Evolutionary conservation across 2,888 invertebrate genomes (phyloP), one percentile per base, ranked within the genome.

Genomic region (Cephus rjabovi): DNA sequence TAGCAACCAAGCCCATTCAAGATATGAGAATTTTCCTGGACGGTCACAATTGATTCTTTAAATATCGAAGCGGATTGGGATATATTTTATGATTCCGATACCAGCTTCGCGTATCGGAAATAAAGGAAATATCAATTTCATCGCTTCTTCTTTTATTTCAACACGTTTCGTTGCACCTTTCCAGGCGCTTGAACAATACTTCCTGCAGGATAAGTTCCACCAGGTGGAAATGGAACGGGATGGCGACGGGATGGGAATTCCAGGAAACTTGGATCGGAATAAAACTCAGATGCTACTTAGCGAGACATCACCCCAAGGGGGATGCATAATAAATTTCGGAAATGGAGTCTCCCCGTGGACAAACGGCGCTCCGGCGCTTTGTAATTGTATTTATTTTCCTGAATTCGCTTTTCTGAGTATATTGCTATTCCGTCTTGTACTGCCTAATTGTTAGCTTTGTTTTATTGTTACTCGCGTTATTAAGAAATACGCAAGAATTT

Each of bases 291-390:
- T 69, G 76, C 37, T 35, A 75, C 75, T 81, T 78, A 35, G 73
- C 74, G 78, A 71, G 74, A 73, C 35, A 75, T 79, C 71, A 56
- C 76, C 76, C 79, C 76, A 31, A 34, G 69, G 76, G 79, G 77
- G 73, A 78, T 83, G 84, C 82, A 84, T 84, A 84, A 84, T 84
- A 79, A 84, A 84, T 84, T 84, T 80, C 75, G 73, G 76, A 81
- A 82, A 79, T 75, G 74, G 70, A 77, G 74, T 80, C 79, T 73
- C 74, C 75, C 69, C 33, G 68, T 69, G 75, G 73, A 74, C 75
- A 76, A 74, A 75, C 69, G 70, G 35, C 74, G 70, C 78, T 75
- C 69, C 75, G 77, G 34, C 33, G 31, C 76, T 40, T 35, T 71
- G 77, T 79, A 85, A 85, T 84, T 83, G 81, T 79, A 80, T 79